phyloP scores from a whole-genome alignment of 2,888 invertebrate species.

The Ectobius pallidus region DNA sequence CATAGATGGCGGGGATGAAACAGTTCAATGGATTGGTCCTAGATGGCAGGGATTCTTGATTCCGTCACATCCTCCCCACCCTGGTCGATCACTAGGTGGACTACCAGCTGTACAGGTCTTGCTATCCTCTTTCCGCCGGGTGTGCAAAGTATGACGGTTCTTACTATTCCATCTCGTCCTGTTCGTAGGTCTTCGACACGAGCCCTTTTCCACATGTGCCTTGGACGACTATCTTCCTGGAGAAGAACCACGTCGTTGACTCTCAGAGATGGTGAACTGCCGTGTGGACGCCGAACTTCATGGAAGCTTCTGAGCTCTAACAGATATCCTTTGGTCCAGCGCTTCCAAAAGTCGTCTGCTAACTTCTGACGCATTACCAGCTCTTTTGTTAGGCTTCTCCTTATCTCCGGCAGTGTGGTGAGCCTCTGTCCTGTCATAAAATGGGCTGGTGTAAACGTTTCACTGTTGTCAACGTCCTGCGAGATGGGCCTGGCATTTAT shows the following conservation, averaged over 20 bases:
- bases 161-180: background rate
- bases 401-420: background rate
- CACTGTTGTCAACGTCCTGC: background rate
- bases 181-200: background rate
- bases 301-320: background rate
- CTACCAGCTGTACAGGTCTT: background rate
- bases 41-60: too few species aligned
- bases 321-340: background rate
- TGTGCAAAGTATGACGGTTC: background rate
- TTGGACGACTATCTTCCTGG: background rate
- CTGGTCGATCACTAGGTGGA: background rate
- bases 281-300: background rate
- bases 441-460: background rate
- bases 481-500: background rate
- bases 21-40: too few species aligned
- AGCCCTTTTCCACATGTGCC: background rate
- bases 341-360: background rate
- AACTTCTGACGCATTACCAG: background rate
- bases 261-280: background rate
- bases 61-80: too few species aligned
- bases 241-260: background rate
- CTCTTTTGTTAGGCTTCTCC: too few species aligned
- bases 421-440: background rate
- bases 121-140: background rate
- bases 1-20: too few species aligned